phyloP scores from a whole-genome alignment of 2,113 vertebrate species.

The Talpa occidentalis region DNA sequence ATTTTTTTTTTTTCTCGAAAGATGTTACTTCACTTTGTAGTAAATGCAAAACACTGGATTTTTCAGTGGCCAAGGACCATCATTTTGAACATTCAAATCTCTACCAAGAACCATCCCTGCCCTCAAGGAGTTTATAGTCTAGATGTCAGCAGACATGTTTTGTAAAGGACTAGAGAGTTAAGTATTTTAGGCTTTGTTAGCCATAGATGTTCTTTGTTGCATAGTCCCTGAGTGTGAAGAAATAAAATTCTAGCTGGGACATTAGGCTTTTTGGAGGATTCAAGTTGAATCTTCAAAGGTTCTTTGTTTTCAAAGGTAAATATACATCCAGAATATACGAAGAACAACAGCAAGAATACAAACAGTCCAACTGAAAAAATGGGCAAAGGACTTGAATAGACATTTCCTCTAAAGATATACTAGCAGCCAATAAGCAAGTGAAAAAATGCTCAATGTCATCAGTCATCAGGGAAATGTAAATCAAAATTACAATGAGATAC shows the following conservation, averaged over 20 bases:
- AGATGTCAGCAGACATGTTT: not conserved
- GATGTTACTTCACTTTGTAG: not conserved
- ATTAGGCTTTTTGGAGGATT: not conserved
- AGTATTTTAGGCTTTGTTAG: not conserved
- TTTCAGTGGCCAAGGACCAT: not conserved
- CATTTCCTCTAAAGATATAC: conserved; percentile 27
- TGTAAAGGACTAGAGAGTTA: not conserved
- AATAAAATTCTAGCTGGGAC: conserved; percentile 30
- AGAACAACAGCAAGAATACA: conserved; percentile 21
- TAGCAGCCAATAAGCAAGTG: not conserved
- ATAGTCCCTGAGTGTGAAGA: not conserved
- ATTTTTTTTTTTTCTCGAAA: conserved; percentile 6
- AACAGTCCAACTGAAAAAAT: conserved; percentile 34
- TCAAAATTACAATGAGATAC: not conserved
- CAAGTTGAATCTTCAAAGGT: not conserved
- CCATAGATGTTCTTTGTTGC: not conserved
- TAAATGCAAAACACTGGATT: not conserved
- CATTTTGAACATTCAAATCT: not conserved
- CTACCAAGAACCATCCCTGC: not conserved
- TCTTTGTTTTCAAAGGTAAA: conserved; percentile 30
- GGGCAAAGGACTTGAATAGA: not conserved
- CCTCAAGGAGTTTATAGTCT: not conserved
- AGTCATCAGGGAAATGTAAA: conserved; percentile 30
- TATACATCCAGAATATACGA: not conserved
- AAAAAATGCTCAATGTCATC: not conserved